Conservation (phyloP, 2,888 invertebrate species). For the Boloria selene region DNA sequence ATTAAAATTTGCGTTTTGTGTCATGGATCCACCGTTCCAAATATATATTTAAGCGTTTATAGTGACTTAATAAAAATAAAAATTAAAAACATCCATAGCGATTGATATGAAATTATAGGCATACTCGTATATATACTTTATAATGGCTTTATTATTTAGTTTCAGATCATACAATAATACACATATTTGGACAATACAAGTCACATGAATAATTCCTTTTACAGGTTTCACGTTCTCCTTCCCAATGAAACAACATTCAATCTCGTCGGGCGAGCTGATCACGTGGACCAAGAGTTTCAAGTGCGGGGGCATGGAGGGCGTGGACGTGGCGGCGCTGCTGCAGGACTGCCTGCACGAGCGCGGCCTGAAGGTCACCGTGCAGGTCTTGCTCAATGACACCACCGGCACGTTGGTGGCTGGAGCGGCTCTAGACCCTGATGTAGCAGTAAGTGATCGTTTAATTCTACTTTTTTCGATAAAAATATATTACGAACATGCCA, state of each 20-base stretch:
- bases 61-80: no score
- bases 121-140: no score
- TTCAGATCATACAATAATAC: no score
- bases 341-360: conserved; percentile 84
- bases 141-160: no score
- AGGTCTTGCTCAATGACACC: conserved; percentile 90
- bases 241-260: conserved; percentile 88
- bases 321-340: conserved; percentile 87
- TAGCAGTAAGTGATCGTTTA: conserved; percentile 62
- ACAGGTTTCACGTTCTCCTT: conserved; percentile 94
- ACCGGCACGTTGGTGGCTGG: conserved; percentile 88
- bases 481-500: no score
- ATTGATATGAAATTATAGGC: no score
- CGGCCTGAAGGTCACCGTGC: conserved; percentile 83
- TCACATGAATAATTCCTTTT: background rate
- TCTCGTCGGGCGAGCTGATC: conserved; percentile 87
- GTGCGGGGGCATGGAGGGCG: conserved; percentile 85
- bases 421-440: conserved; percentile 84
- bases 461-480: background rate
- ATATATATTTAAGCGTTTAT: no score
- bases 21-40: no score
- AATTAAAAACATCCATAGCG: no score
- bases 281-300: conserved; percentile 94
- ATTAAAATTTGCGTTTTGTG: background rate
- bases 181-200: background rate